phyloP scores from a whole-genome alignment of 2,888 invertebrate species.

The Sabellastarte sp. region DNA sequence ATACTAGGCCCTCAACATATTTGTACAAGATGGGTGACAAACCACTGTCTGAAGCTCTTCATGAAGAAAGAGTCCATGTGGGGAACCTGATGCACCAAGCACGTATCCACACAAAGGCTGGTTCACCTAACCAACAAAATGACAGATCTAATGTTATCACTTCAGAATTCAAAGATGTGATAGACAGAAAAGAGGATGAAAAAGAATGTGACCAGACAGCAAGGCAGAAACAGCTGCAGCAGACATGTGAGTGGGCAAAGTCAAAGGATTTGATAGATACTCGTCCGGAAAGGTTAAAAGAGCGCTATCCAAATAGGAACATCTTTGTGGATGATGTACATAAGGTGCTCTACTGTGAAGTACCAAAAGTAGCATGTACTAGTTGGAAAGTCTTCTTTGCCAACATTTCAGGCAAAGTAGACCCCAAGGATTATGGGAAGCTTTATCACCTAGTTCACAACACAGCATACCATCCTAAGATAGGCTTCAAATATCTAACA shows the following conservation, averaged over 20 bases:
- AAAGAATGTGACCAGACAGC: neutral
- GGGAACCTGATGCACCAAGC: no score
- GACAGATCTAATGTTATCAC: no score
- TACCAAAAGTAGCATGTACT: conserved; percentile 2
- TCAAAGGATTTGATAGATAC: neutral
- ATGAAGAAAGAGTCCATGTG: no score
- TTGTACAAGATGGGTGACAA: no score
- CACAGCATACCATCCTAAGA: conserved; percentile 1
- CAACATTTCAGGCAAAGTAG: neutral
- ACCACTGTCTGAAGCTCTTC: no score
- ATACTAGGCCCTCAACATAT: no score
- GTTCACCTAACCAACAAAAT: no score
- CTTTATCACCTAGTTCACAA: neutral
- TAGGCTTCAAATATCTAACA: neutral
- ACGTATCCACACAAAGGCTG: no score
- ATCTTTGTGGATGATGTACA: neutral
- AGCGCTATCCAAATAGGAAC: neutral
- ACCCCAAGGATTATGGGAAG: neutral
- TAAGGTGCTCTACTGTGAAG: neutral
- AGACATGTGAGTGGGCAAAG: neutral
- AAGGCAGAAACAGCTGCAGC: neutral
- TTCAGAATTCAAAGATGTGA: neutral
- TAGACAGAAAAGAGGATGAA: neutral
- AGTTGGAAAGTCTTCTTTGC: conserved; percentile 2
- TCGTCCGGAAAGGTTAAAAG: neutral